These are phyloP conservation scores for Chaetodon trifascialis DNA, from an alignment of 2,113 vertebrate species.

Conservation along the genomic window DNA sequence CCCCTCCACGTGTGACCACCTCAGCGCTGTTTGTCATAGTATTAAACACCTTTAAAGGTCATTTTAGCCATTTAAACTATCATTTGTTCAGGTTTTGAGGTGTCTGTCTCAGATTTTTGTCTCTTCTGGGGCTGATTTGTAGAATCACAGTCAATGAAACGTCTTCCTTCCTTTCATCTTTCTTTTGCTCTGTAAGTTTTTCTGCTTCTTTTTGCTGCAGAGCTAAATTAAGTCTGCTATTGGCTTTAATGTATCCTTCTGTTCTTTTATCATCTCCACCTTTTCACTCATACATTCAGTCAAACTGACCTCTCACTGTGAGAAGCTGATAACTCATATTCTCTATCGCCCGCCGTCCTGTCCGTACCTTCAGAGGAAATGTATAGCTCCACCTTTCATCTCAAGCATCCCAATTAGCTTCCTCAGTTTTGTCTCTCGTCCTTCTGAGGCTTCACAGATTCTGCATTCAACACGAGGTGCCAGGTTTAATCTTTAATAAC, in stretches of 20 bases:
- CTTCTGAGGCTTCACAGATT: not conserved
- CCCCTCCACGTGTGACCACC: not conserved
- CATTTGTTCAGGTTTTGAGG: not conserved
- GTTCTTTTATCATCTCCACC: not conserved
- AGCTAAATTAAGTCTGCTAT: not conserved
- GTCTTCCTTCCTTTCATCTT: not conserved
- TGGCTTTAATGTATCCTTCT: not conserved
- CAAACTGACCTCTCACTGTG: not conserved
- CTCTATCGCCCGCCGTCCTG: not conserved
- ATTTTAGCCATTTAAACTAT: not conserved
- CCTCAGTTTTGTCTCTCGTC: not conserved
- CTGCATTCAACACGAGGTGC: not conserved
- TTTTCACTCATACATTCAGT: not conserved
- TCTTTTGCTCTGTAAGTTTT: not conserved
- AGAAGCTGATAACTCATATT: not conserved
- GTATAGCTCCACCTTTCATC: not conserved
- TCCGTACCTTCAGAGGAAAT: not conserved
- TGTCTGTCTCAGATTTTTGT: not conserved
- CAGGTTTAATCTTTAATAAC: conserved; percentile 22
- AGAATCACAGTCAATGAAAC: not conserved
- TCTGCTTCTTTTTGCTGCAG: not conserved
- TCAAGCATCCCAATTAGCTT: not conserved
- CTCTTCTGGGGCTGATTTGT: too few relatives aligned
- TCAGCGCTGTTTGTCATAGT: not conserved
- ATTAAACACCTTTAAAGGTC: not conserved